Evolutionary conservation across 2,888 invertebrate genomes (phyloP).

Genomic region (Ypsolopha scabrella): DNA sequence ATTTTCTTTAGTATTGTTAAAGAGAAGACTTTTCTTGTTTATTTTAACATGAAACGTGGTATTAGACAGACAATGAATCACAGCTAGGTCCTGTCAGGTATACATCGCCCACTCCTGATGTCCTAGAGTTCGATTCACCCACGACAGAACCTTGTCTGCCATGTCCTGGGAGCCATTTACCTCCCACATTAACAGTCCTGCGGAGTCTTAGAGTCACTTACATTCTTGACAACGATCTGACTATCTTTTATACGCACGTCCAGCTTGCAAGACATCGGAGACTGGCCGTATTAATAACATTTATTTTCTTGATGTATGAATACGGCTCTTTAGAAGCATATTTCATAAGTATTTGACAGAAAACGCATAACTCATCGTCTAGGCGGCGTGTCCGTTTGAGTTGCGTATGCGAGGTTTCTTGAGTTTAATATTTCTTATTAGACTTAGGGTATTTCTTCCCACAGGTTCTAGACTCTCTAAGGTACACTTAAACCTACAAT

Average conservation of each 20-base stretch:
- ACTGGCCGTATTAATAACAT: not conserved
- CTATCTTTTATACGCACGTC: not conserved
- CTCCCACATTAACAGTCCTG: constrained; percentile 23
- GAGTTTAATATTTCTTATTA: too few species aligned
- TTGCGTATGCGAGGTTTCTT: too few species aligned
- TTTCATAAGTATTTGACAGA: constrained; percentile 14
- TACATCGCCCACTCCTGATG: constrained; percentile 19
- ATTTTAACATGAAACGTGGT: too few species aligned
- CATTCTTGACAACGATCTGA: not conserved
- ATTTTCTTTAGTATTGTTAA: too few species aligned
- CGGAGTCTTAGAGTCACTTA: not conserved
- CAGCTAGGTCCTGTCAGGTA: not conserved
- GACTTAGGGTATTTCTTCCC: too few species aligned
- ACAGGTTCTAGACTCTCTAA: too few species aligned
- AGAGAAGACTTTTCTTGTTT: too few species aligned
- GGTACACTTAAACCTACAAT: too few species aligned
- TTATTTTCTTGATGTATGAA: not conserved
- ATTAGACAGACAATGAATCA: not conserved
- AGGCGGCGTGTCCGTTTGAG: too few species aligned
- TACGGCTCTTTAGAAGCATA: constrained; percentile 1
- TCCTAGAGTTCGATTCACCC: constrained; percentile 20
- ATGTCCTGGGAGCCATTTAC: constrained; percentile 26
- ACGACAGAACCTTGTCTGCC: constrained; percentile 9
- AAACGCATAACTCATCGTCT: too few species aligned
- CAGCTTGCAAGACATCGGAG: not conserved